Evolutionary conservation across 2,113 vertebrate genomes (phyloP).

Genomic region (Colius striatus): DNA sequence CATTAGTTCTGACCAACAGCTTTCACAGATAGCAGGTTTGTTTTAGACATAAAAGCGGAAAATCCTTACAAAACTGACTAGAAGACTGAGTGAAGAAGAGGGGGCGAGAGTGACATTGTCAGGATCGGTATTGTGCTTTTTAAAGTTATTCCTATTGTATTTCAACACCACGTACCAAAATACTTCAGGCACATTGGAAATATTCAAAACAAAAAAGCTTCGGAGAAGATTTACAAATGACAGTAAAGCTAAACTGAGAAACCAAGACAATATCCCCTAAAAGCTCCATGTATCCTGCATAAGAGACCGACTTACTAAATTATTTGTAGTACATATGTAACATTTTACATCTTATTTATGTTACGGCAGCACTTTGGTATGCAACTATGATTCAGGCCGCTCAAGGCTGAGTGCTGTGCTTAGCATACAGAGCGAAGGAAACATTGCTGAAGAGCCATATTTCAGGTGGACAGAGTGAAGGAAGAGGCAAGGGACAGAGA

Average conservation of each 20-base stretch:
- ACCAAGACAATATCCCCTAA: background rate
- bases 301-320: background rate
- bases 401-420: background rate
- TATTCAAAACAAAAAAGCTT: conserved; percentile 37
- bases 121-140: conserved; percentile 1
- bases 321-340: background rate
- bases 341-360: background rate
- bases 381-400: background rate
- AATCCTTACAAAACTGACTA: background rate
- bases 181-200: conserved; percentile 42
- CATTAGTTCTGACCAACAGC: conserved; percentile 28
- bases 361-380: background rate
- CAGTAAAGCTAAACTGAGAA: conserved; percentile 21
- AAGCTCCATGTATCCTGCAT: background rate
- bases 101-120: background rate
- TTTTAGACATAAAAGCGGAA: background rate
- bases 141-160: conserved; percentile 11
- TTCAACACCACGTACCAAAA: conserved; percentile 44
- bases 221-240: conserved; percentile 2
- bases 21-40: background rate
- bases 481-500: background rate
- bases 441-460: background rate
- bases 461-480: background rate
- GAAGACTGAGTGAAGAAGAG: background rate
- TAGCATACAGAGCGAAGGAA: background rate